A percentile compares a stretch with the other conserved stretches of the same genome.
phyloP scores from a whole-genome alignment of 2,113 vertebrate genomes.

The Anolis sagrei region DNA sequence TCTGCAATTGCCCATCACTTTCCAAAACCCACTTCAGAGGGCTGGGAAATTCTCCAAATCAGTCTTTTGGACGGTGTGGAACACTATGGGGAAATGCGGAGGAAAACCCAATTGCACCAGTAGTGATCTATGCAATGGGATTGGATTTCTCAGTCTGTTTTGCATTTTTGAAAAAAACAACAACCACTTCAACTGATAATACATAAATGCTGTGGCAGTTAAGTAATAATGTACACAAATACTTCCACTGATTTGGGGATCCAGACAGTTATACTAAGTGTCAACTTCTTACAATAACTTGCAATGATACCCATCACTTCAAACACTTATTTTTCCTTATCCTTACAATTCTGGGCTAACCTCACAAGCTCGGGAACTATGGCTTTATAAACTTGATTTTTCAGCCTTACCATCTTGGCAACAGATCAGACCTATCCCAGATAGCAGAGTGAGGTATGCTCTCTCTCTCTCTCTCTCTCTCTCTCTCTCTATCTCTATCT shows the following conservation, averaged over 20 bases:
- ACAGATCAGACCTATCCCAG: not conserved
- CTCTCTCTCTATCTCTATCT: not conserved
- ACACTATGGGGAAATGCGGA: no score
- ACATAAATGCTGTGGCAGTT: slow-evolving; percentile 25
- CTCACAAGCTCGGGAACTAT: slow-evolving; percentile 22
- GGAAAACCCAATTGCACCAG: no score
- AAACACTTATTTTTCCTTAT: not conserved
- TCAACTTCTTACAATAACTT: not conserved
- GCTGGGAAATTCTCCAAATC: no score
- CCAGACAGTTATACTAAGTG: slow-evolving; percentile 4
- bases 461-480: not conserved
- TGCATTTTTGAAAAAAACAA: no score
- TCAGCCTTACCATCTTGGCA: not conserved
- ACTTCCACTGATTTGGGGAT: not conserved
- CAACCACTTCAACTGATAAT: rapidly evolving
- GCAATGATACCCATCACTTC: not conserved
- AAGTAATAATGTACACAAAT: slow-evolving; percentile 3
- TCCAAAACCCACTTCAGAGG: no score
- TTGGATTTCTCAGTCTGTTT: not conserved
- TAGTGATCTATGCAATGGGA: no score
- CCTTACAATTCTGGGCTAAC: not conserved
- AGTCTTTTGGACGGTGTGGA: no score
- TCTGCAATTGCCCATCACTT: no score
- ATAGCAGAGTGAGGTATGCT: not conserved
- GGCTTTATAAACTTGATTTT: not conserved